Evolutionary conservation across 2,888 invertebrate genomes (phyloP).

Genomic region (Volucella inanis): DNA sequence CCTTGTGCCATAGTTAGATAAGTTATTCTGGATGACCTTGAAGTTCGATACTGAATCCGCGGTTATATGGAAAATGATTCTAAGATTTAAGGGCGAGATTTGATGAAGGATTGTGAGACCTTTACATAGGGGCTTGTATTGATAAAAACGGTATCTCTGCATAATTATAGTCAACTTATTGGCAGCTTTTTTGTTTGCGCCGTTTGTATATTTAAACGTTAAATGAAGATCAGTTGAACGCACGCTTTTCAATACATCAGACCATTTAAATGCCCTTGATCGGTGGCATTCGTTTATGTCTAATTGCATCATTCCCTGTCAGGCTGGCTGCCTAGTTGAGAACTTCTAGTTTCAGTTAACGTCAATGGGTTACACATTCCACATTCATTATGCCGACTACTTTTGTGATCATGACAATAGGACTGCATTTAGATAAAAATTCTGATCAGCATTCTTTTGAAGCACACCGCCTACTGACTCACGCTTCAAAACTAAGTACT

Average conservation of each 20-base stretch:
- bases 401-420: neutral
- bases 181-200: too few species aligned
- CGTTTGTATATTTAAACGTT: too few species aligned
- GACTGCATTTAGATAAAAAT: conserved; percentile 22
- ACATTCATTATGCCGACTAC: conserved; percentile 26
- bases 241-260: too few species aligned
- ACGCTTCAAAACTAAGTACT: too few species aligned
- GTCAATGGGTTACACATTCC: conserved; percentile 10
- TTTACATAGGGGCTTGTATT: too few species aligned
- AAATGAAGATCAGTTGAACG: too few species aligned
- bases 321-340: too few species aligned
- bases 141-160: too few species aligned
- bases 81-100: too few species aligned
- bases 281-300: neutral
- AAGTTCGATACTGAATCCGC: neutral
- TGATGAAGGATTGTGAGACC: too few species aligned
- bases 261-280: neutral
- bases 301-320: neutral
- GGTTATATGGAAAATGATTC: too few species aligned
- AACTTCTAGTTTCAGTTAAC: neutral
- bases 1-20: conserved; percentile 21
- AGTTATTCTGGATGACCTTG: conserved; percentile 40
- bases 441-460: conserved; percentile 16
- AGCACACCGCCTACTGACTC: conserved; percentile 18
- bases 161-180: too few species aligned